A percentile compares a stretch with the other conserved stretches of the same genome.
Conservation (phyloP, 2,888 invertebrate species). For the Deroplatys truncata region DNA sequence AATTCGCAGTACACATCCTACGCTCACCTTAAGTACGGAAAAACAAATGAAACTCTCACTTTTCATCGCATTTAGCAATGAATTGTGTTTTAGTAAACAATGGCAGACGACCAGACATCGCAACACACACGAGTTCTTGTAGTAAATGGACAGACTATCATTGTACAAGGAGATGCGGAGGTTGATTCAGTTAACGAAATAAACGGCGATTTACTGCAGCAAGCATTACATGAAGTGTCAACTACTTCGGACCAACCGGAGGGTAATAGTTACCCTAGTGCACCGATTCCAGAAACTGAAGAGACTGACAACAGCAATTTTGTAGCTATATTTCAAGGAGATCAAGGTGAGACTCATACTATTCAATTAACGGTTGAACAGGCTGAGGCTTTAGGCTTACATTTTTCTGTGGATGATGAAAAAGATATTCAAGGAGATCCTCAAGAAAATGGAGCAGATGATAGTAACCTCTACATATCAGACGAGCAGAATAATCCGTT, state of each 20-base stretch:
- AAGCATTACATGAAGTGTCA: slow-evolving; percentile 30
- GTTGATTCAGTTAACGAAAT: slow-evolving; percentile 29
- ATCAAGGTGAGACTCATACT: slow-evolving; percentile 37
- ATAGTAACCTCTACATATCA: slow-evolving; percentile 10
- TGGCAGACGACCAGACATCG: slow-evolving; percentile 29
- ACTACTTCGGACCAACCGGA: slow-evolving; percentile 16
- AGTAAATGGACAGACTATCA: slow-evolving; percentile 31
- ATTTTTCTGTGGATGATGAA: slow-evolving; percentile 39
- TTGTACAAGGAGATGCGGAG: slow-evolving; percentile 28
- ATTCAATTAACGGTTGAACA: slow-evolving; percentile 43
- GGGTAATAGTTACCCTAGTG: not conserved
- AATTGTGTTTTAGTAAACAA: slow-evolving; percentile 22
- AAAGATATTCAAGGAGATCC: slow-evolving; percentile 2
- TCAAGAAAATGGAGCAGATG: not conserved
- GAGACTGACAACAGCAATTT: slow-evolving; percentile 16
- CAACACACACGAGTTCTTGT: slow-evolving; percentile 33
- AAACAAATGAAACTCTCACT: not conserved
- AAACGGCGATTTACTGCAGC: slow-evolving; percentile 31
- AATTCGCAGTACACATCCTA: not conserved
- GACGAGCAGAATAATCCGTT: slow-evolving; percentile 14
- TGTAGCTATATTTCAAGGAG: slow-evolving; percentile 27
- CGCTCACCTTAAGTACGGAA: not conserved
- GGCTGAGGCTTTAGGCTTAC: slow-evolving; percentile 42
- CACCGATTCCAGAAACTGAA: slow-evolving; percentile 6
- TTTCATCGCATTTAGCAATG: slow-evolving; percentile 8